A percentile compares a stretch with the other conserved stretches of the same genome.
These are phyloP conservation scores for Diorhabda elongata DNA, from an alignment of 1,140 invertebrate genomes.

Conservation along the genomic window DNA sequence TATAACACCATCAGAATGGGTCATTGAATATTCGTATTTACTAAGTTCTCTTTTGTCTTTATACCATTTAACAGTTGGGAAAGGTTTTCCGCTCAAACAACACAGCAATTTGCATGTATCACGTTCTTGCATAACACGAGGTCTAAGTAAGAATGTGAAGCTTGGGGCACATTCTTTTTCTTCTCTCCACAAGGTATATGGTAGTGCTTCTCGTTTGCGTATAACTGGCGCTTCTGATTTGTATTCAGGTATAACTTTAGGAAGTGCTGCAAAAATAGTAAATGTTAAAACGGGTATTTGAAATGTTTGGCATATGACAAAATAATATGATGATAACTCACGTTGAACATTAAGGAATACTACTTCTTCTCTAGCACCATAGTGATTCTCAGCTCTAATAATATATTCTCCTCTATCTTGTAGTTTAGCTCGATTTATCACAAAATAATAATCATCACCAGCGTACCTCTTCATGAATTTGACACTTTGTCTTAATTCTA, in stretches of 20 bases:
- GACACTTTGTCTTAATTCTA: slow-evolving; percentile 92
- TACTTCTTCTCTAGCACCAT: slow-evolving; percentile 92
- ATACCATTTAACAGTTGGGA: slow-evolving; percentile 87
- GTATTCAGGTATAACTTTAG: slow-evolving; percentile 75
- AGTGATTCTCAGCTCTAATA: slow-evolving; percentile 96
- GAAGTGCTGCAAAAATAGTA: slow-evolving; percentile 60
- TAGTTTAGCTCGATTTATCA: slow-evolving; percentile 92
- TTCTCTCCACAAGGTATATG: slow-evolving; percentile 84
- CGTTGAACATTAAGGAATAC: slow-evolving; percentile 97
- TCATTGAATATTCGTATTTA: slow-evolving; percentile 86
- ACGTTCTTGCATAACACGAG: slow-evolving; percentile 94
- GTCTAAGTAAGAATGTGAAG: slow-evolving; percentile 96
- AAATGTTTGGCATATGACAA: slow-evolving; percentile 6
- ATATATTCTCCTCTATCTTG: slow-evolving; percentile 97
- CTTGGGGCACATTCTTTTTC: slow-evolving; percentile 83
- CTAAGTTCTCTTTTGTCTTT: slow-evolving; percentile 89
- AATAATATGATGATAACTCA: slow-evolving; percentile 49
- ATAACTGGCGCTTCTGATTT: slow-evolving; percentile 67
- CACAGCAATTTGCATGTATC: slow-evolving; percentile 96
- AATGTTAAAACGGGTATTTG: background rate
- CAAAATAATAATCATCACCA: slow-evolving; percentile 94
- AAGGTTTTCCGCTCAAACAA: slow-evolving; percentile 90
- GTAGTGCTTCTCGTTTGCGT: slow-evolving; percentile 73
- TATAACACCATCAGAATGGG: slow-evolving; percentile 87
- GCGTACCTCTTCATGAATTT: slow-evolving; percentile 99